These are phyloP conservation scores for Cirrhinus mrigala DNA, from an alignment of 2,797 vertebrate genomes.

Conservation along the genomic window DNA sequence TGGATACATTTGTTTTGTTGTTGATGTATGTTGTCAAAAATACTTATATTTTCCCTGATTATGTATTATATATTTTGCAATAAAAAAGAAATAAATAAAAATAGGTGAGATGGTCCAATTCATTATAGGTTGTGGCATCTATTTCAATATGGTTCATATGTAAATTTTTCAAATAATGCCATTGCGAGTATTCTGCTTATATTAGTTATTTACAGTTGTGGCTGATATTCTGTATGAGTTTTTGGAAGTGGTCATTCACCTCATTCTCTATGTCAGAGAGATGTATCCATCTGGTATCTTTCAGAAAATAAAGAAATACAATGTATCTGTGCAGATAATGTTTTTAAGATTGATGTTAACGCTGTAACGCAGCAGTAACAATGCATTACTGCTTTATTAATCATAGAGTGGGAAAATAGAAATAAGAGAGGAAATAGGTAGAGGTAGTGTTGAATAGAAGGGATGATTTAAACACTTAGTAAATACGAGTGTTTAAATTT, in stretches of 20 bases:
- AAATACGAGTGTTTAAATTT: too few relatives aligned
- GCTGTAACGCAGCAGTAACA: background rate
- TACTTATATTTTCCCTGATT: too few relatives aligned
- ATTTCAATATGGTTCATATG: too few relatives aligned
- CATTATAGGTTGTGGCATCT: too few relatives aligned
- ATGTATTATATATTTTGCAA: too few relatives aligned
- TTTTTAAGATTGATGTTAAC: slow-evolving; percentile 35
- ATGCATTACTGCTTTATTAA: background rate
- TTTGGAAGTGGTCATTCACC: slow-evolving; percentile 96
- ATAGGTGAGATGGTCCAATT: too few relatives aligned
- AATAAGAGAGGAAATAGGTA: background rate
- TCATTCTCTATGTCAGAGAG: slow-evolving; percentile 95
- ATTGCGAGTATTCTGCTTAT: background rate
- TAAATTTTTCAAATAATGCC: slow-evolving; percentile 23
- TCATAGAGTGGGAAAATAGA: background rate
- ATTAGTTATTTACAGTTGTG: slow-evolving; percentile 75
- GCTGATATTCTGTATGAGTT: slow-evolving; percentile 96
- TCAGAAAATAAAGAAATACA: slow-evolving; percentile 98
- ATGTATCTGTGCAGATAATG: slow-evolving; percentile 95
- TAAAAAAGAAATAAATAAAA: too few relatives aligned
- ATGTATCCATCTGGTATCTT: slow-evolving; percentile 98
- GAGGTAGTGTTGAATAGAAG: background rate
- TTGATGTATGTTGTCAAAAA: too few relatives aligned
- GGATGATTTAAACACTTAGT: background rate
- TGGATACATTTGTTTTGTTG: too few relatives aligned